phyloP scores from a whole-genome alignment of 2,113 vertebrate species.

The Gavia stellata region DNA sequence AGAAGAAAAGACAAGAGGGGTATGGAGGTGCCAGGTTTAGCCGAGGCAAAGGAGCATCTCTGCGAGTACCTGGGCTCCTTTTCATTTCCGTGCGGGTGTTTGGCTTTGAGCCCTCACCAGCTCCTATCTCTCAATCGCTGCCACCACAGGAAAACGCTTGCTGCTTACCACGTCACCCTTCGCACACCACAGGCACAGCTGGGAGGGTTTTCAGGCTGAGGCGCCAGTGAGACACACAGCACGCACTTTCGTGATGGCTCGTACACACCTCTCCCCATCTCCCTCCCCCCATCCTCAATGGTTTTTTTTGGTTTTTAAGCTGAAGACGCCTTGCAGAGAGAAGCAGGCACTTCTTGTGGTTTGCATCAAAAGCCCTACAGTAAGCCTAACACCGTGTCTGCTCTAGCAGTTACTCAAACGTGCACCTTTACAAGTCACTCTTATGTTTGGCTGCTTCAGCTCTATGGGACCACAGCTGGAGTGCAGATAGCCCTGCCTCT shows the following conservation, averaged over 20 bases:
- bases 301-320: background rate
- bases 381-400: background rate
- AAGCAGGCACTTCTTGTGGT: background rate
- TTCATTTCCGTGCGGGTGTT: background rate
- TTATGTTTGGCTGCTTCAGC: background rate
- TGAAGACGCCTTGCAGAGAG: background rate
- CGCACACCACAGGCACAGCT: background rate
- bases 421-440: background rate
- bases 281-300: background rate
- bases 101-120: background rate
- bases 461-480: background rate
- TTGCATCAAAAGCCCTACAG: background rate
- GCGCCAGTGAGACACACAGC: background rate
- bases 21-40: background rate
- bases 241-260: fast-evolving
- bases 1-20: background rate
- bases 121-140: conserved; percentile 16
- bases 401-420: background rate
- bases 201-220: background rate
- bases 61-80: background rate
- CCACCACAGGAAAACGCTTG: conserved; percentile 30
- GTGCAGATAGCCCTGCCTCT: background rate
- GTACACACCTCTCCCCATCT: background rate
- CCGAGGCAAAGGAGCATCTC: background rate
- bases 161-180: conserved; percentile 25